Conservation (phyloP, 2,888 invertebrate genomes). For the Watsonalla binaria region DNA sequence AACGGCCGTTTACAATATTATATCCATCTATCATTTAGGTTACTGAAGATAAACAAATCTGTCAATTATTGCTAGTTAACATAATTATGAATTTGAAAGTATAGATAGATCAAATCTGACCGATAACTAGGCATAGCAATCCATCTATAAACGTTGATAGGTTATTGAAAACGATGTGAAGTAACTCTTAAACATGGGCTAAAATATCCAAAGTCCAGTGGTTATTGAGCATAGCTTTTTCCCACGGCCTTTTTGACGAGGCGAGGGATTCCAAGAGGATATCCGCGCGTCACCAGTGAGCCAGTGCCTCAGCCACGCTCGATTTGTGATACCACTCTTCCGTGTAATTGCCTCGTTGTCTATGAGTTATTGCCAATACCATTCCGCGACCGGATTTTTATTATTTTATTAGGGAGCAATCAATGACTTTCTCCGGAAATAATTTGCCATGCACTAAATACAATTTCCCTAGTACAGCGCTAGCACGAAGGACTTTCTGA, state of each 20-base stretch:
- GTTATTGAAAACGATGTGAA: no score
- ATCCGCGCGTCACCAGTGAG: slow-evolving; percentile 29
- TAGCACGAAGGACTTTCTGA: background rate
- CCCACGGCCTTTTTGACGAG: slow-evolving; percentile 35
- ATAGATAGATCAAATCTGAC: no score
- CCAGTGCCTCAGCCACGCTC: slow-evolving; percentile 31
- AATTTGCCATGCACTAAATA: background rate
- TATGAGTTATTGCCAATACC: slow-evolving; percentile 25
- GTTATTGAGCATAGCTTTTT: slow-evolving; percentile 8
- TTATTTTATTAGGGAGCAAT: slow-evolving; percentile 9
- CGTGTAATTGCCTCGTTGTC: slow-evolving; percentile 52
- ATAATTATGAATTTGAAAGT: no score
- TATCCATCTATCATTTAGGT: no score
- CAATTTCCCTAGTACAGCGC: background rate
- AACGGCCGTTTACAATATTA: no score
- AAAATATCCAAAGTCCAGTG: no score
- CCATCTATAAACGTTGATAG: no score
- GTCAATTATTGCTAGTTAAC: no score
- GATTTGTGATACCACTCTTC: slow-evolving; percentile 39
- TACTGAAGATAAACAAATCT: no score
- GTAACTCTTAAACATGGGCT: no score
- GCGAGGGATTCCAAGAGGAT: slow-evolving; percentile 26
- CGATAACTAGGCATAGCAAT: no score
- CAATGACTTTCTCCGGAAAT: background rate
- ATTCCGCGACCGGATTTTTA: slow-evolving; percentile 15